Evolutionary conservation across 2,113 vertebrate species (phyloP).

Genomic region (Leptobrachium ailaonicum): DNA sequence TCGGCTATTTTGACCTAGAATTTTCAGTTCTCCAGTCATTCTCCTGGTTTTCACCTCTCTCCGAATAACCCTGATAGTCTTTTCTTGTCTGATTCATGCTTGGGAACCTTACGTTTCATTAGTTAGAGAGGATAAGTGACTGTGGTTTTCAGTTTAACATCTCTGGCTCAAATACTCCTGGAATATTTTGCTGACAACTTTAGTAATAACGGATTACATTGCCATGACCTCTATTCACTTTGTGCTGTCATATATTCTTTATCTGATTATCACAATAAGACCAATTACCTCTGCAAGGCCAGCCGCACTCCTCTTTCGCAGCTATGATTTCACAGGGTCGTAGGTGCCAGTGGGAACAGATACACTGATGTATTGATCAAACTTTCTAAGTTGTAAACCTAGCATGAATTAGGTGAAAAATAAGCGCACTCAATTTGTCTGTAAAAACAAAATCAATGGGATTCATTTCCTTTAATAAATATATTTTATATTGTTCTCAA

Average conservation of each 20-base stretch:
- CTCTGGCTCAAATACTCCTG: neutral
- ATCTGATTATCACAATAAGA: slow-evolving; percentile 17
- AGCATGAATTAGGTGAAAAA: neutral
- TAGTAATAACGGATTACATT: neutral
- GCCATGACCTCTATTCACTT: neutral
- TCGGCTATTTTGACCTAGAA: no score
- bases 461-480: slow-evolving; percentile 14
- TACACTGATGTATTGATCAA: slow-evolving; percentile 6
- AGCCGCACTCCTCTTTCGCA: neutral
- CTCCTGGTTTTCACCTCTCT: no score
- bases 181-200: neutral
- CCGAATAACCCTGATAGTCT: no score
- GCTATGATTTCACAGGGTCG: slow-evolving; percentile 14
- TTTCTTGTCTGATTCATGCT: no score
- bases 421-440: neutral
- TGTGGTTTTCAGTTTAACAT: neutral
- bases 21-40: no score
- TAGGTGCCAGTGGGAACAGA: neutral
- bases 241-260: slow-evolving; percentile 6
- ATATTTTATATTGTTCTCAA: neutral
- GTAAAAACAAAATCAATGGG: neutral
- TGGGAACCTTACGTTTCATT: no score
- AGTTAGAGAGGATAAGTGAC: no score
- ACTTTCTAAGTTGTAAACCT: neutral
- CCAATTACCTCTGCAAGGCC: neutral